phyloP scores from a whole-genome alignment of 2,797 vertebrate genomes.

The Gila robusta region DNA sequence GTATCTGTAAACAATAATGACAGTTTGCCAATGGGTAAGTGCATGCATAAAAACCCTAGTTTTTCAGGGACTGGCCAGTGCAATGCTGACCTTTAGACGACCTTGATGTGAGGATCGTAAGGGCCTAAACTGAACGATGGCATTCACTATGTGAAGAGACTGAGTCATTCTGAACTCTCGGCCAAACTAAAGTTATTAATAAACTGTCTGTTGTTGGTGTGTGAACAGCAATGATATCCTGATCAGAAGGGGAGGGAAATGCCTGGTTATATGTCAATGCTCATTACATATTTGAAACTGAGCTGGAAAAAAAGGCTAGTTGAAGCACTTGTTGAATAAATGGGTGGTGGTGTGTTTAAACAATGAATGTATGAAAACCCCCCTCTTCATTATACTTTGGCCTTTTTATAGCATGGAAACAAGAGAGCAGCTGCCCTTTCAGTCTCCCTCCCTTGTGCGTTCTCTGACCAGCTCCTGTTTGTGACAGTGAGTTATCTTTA shows the following conservation, averaged over 20 bases:
- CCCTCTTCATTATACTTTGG: slow-evolving; percentile 57
- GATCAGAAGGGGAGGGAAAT: slow-evolving; percentile 50
- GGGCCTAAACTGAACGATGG: slow-evolving; percentile 53
- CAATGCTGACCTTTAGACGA: slow-evolving; percentile 67
- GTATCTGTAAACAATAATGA: background rate
- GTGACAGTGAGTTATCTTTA: slow-evolving; percentile 48
- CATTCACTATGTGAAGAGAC: slow-evolving; percentile 70
- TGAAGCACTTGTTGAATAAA: slow-evolving; percentile 11
- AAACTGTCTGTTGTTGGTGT: slow-evolving; percentile 76
- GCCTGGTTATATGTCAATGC: background rate
- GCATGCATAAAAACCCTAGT: background rate
- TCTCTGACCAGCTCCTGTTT: slow-evolving; percentile 62
- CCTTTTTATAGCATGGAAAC: slow-evolving; percentile 74
- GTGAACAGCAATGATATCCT: slow-evolving; percentile 69
- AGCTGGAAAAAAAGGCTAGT: background rate
- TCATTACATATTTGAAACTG: background rate
- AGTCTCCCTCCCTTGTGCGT: slow-evolving; percentile 61
- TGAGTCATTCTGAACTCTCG: slow-evolving; percentile 71
- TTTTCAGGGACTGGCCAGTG: slow-evolving; percentile 15
- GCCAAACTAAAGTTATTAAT: slow-evolving; percentile 77
- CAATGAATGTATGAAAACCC: slow-evolving; percentile 38
- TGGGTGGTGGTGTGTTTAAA: slow-evolving; percentile 33
- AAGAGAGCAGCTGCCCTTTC: slow-evolving; percentile 64
- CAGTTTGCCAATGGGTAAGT: background rate
- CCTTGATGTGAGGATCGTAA: slow-evolving; percentile 59